A percentile compares a stretch with the other conserved stretches of the same genome.
These are phyloP conservation scores for Calliopum simillimum DNA, from an alignment of 2,888 invertebrate genomes.

Conservation along the genomic window DNA sequence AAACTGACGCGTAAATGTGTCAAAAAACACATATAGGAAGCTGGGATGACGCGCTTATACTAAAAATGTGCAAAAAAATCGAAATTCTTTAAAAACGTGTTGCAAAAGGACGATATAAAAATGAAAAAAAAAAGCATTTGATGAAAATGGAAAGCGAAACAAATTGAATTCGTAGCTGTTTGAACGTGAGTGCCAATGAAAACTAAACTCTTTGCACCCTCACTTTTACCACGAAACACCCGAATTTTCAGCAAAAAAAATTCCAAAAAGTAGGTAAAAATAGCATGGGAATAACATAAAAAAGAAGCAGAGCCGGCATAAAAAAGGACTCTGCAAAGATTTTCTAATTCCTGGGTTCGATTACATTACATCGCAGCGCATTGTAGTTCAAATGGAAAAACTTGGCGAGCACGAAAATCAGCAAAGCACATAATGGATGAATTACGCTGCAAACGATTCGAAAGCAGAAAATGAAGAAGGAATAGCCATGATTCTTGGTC, in stretches of 20 bases:
- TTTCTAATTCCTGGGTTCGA: not conserved
- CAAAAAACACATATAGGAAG: too few species aligned
- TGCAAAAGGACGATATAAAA: slow-evolving; percentile 33
- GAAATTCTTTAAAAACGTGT: slow-evolving; percentile 29
- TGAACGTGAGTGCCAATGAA: slow-evolving; percentile 2
- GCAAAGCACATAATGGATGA: slow-evolving; percentile 35
- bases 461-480: slow-evolving; percentile 3
- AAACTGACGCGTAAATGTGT: not conserved
- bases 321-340: not conserved
- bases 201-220: not conserved
- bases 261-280: not conserved
- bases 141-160: slow-evolving; percentile 44
- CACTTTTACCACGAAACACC: not conserved
- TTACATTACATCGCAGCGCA: not conserved
- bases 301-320: not conserved
- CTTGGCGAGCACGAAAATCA: not conserved
- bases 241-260: not conserved
- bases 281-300: not conserved
- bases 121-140: slow-evolving; percentile 41
- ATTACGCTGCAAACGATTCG: slow-evolving; percentile 32
- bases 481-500: not conserved
- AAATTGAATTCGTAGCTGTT: slow-evolving; percentile 38
- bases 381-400: not conserved
- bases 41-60: too few species aligned
- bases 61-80: not conserved